Percentiles rank a stretch among this genome's conserved stretches.
phyloP scores from a whole-genome alignment of 1,140 invertebrate species.

The Doryteuthis pealeii region DNA sequence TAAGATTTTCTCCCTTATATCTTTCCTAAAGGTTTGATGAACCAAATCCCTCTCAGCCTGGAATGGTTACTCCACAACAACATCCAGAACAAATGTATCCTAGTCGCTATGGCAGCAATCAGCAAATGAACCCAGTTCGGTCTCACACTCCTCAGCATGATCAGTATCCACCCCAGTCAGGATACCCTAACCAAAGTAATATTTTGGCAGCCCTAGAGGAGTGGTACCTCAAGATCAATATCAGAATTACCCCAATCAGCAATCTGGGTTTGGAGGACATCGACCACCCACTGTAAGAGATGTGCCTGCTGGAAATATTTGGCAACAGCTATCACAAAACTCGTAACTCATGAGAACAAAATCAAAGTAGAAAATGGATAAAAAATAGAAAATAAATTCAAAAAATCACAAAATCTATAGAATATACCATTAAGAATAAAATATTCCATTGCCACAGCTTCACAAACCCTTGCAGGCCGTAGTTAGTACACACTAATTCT shows the following conservation, averaged over 20 bases:
- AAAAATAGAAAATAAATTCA: no score
- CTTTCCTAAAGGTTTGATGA: slow-evolving; percentile 13
- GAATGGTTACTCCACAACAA: slow-evolving; percentile 16
- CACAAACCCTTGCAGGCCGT: no score
- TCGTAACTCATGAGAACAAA: no score
- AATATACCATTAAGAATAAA: no score
- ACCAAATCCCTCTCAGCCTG: slow-evolving; percentile 7
- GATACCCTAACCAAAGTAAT: slow-evolving; percentile 1
- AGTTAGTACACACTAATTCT: no score
- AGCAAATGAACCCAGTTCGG: slow-evolving; percentile 23
- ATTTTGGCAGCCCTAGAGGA: slow-evolving; percentile 2
- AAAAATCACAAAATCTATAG: no score
- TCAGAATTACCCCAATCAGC: slow-evolving; percentile 31
- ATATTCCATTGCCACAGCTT: no score
- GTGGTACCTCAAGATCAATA: slow-evolving; percentile 37
- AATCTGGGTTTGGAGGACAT: slow-evolving; percentile 27
- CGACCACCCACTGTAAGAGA: slow-evolving; percentile 31
- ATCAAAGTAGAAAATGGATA: no score
- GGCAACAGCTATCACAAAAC: no score
- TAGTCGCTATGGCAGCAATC: slow-evolving; percentile 17
- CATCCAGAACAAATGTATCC: slow-evolving; percentile 23
- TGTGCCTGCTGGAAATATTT: slow-evolving; percentile 26
- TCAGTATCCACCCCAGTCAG: not conserved
- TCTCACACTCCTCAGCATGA: slow-evolving; percentile 13
- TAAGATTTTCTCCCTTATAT: no score